These are phyloP conservation scores for Pentalonia nigronervosa DNA, from an alignment of 1,140 invertebrate genomes.

Conservation along the genomic window DNA sequence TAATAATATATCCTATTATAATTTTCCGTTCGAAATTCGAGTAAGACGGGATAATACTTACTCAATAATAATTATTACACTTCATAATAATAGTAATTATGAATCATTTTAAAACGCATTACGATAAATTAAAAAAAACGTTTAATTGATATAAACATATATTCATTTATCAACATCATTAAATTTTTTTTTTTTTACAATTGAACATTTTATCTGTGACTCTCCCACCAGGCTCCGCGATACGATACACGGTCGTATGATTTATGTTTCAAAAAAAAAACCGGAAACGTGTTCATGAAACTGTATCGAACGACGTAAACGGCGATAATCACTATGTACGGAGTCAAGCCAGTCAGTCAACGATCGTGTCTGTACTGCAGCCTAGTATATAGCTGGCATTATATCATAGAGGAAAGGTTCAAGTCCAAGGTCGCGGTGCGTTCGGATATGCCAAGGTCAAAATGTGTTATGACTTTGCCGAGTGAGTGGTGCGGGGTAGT, in stretches of 20 bases:
- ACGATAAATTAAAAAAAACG: not conserved
- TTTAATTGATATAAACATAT: not conserved
- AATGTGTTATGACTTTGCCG: not conserved
- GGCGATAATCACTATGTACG: not conserved
- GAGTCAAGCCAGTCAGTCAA: not conserved
- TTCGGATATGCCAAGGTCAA: not conserved
- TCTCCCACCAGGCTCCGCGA: not conserved
- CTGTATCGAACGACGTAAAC: slow-evolving; percentile 2
- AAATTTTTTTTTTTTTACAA: not conserved
- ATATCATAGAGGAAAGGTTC: not conserved
- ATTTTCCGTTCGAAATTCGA: not conserved
- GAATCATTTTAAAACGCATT: not conserved
- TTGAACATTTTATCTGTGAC: not conserved
- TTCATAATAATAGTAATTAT: not conserved
- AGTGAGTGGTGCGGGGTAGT: too few species aligned
- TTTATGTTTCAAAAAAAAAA: not conserved
- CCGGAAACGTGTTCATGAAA: slow-evolving; percentile 43
- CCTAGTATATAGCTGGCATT: not conserved
- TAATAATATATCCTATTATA: not conserved
- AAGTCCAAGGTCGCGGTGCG: slow-evolving; percentile 19
- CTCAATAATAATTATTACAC: not conserved
- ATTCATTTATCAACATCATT: not conserved
- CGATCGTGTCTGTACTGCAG: not conserved
- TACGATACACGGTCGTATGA: not conserved
- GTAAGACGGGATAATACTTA: not conserved